Percentiles rank a stretch among this genome's conserved stretches.
Evolutionary conservation across 2,113 vertebrate species (phyloP).

Genomic region (Cettia cetti): DNA sequence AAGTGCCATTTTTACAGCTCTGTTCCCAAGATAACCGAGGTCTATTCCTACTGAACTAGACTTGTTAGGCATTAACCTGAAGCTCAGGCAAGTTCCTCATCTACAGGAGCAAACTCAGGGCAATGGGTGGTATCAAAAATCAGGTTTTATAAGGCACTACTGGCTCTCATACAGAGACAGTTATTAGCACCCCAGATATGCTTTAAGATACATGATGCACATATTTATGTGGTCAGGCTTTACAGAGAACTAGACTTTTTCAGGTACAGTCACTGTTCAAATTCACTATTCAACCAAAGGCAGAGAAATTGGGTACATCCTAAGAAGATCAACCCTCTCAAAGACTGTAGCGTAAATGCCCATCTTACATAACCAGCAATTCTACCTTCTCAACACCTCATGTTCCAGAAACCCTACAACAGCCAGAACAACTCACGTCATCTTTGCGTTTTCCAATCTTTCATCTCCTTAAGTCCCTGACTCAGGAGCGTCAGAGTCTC

Average conservation of each 20-base stretch:
- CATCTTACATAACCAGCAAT: background rate
- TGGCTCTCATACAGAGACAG: background rate
- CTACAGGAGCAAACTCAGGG: background rate
- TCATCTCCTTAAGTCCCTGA: background rate
- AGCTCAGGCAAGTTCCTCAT: background rate
- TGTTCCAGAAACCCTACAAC: background rate
- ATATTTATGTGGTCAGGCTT: background rate
- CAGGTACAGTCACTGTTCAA: background rate
- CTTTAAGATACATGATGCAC: rapidly evolving
- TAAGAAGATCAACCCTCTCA: background rate
- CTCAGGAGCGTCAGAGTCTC: background rate
- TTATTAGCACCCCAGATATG: background rate
- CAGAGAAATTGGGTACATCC: background rate
- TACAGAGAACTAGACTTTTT: background rate
- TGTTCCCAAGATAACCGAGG: background rate
- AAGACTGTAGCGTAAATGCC: rapidly evolving
- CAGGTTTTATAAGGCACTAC: background rate
- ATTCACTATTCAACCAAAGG: background rate
- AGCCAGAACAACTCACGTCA: background rate
- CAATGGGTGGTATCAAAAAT: background rate
- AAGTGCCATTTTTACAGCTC: background rate
- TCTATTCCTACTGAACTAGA: background rate
- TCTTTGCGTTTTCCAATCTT: background rate
- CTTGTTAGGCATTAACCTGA: background rate
- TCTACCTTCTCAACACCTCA: background rate